Percentiles rank a stretch among this genome's conserved stretches.
Evolutionary conservation across 2,888 invertebrate species (phyloP).

Genomic region (Stratiomys singularior): DNA sequence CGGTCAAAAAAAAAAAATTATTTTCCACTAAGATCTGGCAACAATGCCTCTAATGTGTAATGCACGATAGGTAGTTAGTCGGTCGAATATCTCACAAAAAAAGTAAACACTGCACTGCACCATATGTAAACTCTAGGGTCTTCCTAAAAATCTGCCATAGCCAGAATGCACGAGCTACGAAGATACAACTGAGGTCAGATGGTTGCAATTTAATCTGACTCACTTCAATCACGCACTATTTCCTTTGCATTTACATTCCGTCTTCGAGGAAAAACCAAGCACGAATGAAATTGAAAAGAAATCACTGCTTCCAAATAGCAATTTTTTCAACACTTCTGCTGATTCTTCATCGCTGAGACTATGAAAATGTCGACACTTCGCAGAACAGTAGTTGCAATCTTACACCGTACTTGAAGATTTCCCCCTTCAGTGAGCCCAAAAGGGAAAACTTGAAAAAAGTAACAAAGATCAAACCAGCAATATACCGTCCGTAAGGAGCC

Average conservation of each 20-base stretch:
- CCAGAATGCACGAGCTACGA: constrained; percentile 29
- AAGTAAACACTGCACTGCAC: constrained; percentile 45
- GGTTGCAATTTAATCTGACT: constrained; percentile 18
- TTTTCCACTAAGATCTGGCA: constrained; percentile 23
- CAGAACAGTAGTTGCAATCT: not conserved
- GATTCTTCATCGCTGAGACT: not conserved
- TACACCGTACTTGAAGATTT: constrained; percentile 3
- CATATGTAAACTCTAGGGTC: constrained; percentile 33
- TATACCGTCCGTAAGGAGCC: not conserved
- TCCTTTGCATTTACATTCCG: constrained; percentile 30
- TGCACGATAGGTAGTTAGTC: constrained; percentile 21
- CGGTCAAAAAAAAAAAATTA: not conserved
- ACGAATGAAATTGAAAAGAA: not conserved
- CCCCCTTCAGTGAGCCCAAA: constrained; percentile 34
- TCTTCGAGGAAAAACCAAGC: not conserved
- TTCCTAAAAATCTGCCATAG: constrained; percentile 38
- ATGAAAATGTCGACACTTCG: not conserved
- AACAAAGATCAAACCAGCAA: constrained; percentile 2
- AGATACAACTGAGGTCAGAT: constrained; percentile 32
- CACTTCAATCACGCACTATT: constrained; percentile 32
- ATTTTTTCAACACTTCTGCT: not conserved
- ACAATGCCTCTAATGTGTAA: constrained; percentile 14
- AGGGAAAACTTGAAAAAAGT: constrained; percentile 29
- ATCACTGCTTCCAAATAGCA: too few species aligned
- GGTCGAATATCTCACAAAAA: constrained; percentile 38